A percentile compares a stretch with the other conserved stretches of the same genome.
phyloP scores from a whole-genome alignment of 1,140 invertebrate genomes.

The Melanaphis sacchari region DNA sequence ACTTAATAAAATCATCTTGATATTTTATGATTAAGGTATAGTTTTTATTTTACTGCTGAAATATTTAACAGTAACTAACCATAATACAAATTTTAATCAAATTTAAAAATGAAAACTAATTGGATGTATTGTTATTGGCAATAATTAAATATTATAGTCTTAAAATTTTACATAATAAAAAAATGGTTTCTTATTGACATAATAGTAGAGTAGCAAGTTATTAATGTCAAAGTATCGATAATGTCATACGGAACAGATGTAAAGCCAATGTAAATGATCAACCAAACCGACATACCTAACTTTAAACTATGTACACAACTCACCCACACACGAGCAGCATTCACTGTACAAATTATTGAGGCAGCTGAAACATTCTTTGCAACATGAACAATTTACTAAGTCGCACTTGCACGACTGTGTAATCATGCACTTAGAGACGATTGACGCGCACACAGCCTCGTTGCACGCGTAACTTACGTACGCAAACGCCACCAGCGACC shows the following conservation, averaged over 20 bases:
- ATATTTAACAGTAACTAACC: no score
- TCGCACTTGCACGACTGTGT: conserved; percentile 96
- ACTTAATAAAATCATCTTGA: background rate
- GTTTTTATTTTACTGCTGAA: background rate
- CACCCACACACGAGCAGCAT: conserved; percentile 95
- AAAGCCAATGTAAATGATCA: no score
- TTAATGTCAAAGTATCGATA: no score
- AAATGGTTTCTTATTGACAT: background rate
- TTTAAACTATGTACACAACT: conserved; percentile 63
- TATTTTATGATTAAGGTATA: background rate
- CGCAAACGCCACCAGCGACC: background rate
- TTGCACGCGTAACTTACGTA: conserved; percentile 69
- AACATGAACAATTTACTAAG: conserved; percentile 88
- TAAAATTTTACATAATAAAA: no score
- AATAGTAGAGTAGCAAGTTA: background rate
- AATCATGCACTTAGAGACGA: conserved; percentile 95
- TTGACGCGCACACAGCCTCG: conserved; percentile 89
- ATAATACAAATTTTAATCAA: background rate
- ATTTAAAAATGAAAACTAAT: background rate
- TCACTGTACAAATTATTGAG: conserved; percentile 87
- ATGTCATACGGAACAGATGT: no score
- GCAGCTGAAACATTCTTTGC: conserved; percentile 90
- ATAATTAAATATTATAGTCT: background rate
- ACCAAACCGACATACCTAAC: background rate
- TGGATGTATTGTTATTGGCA: background rate